These are phyloP conservation scores for Oncopodura yosiiana DNA, from an alignment of 1,140 invertebrate species.

Conservation along the genomic window DNA sequence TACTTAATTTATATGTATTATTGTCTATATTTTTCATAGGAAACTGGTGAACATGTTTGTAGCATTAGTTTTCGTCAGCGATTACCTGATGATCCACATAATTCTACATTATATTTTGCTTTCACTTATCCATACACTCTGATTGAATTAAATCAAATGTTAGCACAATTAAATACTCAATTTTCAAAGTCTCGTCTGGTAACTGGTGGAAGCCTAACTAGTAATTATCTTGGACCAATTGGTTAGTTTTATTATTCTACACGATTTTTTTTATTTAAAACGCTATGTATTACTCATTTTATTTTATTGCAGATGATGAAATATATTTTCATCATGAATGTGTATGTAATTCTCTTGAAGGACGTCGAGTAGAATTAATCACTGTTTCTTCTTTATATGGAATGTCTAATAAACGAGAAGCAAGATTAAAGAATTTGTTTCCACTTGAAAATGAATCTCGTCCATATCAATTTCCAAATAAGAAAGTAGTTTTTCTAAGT, in stretches of 20 bases:
- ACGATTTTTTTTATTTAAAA: not conserved
- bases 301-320: slow-evolving; percentile 43
- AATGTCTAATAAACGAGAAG: slow-evolving; percentile 59
- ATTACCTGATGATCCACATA: slow-evolving; percentile 55
- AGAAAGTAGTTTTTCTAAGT: slow-evolving; percentile 76
- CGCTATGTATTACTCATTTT: slow-evolving; percentile 1
- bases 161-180: slow-evolving; percentile 52
- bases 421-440: slow-evolving; percentile 64
- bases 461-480: slow-evolving; percentile 60
- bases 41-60: slow-evolving; percentile 56
- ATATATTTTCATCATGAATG: slow-evolving; percentile 81
- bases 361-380: slow-evolving; percentile 69
- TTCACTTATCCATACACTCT: slow-evolving; percentile 88
- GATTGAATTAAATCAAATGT: slow-evolving; percentile 61
- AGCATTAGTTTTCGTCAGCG: slow-evolving; percentile 67
- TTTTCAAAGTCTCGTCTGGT: too few relatives aligned
- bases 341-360: slow-evolving; percentile 70
- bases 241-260: not conserved
- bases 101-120: slow-evolving; percentile 72
- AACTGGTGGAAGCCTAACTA: not conserved
- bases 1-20: not conserved
- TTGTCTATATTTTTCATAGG: slow-evolving; percentile 44
- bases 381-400: slow-evolving; percentile 78
- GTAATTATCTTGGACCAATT: not conserved
- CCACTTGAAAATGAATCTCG: slow-evolving; percentile 55